Conservation (phyloP, 2,888 invertebrate genomes). For the Conus canariensis region DNA sequence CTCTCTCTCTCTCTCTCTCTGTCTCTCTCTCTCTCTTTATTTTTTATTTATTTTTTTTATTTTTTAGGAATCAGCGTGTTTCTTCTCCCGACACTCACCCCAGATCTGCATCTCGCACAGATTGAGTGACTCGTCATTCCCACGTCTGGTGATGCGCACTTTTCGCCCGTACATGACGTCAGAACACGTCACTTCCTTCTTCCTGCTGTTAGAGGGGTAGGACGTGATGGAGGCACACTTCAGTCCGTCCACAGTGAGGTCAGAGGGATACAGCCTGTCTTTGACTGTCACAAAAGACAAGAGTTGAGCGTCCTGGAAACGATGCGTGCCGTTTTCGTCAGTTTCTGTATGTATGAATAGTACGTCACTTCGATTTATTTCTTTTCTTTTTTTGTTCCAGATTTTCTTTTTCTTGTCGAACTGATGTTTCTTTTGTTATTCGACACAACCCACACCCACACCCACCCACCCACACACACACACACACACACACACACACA, state of each 20-base stretch:
- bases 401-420: not conserved
- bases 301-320: too few relatives aligned
- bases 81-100: not conserved
- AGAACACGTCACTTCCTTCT: slow-evolving; percentile 4
- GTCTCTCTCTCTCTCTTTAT: too few relatives aligned
- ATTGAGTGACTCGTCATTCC: not conserved
- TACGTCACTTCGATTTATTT: not conserved
- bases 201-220: not conserved
- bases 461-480: not conserved
- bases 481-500: not conserved
- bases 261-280: not conserved
- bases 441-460: not conserved
- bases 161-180: not conserved
- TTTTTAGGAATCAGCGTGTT: too few relatives aligned
- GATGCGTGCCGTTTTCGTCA: too few relatives aligned
- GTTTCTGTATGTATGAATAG: too few relatives aligned
- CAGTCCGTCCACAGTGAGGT: not conserved
- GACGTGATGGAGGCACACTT: not conserved
- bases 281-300: not conserved
- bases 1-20: too few relatives aligned
- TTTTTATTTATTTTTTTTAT: too few relatives aligned
- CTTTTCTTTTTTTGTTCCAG: not conserved
- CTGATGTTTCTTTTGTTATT: not conserved
- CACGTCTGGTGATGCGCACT: not conserved
- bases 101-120: slow-evolving; percentile 12